These are phyloP conservation scores for Halcyon smyrnensis DNA, from an alignment of 2,797 vertebrate genomes.

Conservation along the genomic window DNA sequence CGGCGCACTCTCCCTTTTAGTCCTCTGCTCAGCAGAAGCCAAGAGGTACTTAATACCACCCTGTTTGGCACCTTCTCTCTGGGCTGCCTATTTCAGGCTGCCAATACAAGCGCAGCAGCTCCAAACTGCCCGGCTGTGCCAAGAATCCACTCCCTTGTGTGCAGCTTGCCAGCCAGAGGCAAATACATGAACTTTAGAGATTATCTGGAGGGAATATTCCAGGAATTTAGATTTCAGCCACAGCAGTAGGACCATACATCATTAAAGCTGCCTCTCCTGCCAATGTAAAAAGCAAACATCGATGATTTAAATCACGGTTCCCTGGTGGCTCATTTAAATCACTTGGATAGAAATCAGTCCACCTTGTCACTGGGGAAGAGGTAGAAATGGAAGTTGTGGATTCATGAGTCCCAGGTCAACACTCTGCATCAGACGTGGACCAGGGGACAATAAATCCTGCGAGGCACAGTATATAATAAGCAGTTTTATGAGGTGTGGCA, in stretches of 20 bases:
- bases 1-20: not conserved
- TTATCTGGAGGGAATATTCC: conserved; percentile 46
- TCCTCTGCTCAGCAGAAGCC: not conserved
- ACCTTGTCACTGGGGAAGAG: conserved; percentile 27
- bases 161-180: conserved; percentile 3
- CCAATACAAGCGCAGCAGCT: conserved; percentile 39
- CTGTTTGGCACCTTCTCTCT: conserved; percentile 10
- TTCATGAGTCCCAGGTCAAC: conserved; percentile 36
- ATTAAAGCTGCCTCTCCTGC: conserved; percentile 53
- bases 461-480: not conserved
- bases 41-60: conserved; percentile 5
- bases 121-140: not conserved
- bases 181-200: conserved; percentile 51
- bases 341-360: conserved; percentile 53
- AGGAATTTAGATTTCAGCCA: conserved; percentile 35
- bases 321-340: conserved; percentile 51
- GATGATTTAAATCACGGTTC: conserved; percentile 36
- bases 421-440: not conserved
- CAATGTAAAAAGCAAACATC: conserved; percentile 56
- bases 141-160: not conserved
- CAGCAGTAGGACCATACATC: conserved; percentile 36
- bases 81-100: conserved; percentile 40
- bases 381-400: conserved; percentile 16
- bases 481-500: not conserved
- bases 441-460: not conserved